These are phyloP conservation scores for Colostygia pectinataria DNA, from an alignment of 2,888 invertebrate species.

Conservation along the genomic window DNA sequence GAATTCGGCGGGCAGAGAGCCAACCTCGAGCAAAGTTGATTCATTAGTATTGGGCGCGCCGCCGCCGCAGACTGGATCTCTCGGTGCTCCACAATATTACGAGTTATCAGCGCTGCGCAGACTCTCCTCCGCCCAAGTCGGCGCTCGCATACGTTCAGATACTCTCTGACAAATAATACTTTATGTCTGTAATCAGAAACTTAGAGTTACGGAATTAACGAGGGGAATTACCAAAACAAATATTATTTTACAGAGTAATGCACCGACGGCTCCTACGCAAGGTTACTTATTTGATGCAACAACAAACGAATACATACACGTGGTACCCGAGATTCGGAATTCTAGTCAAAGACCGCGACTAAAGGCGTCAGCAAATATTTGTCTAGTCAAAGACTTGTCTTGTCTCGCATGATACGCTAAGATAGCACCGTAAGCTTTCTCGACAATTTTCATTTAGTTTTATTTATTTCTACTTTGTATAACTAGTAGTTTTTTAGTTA, in stretches of 20 bases:
- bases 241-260: not conserved
- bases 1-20: slow-evolving; percentile 68
- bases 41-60: slow-evolving; percentile 66
- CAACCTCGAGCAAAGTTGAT: slow-evolving; percentile 64
- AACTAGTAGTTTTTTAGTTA: too few species aligned
- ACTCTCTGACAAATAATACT: slow-evolving; percentile 47
- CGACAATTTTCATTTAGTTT: slow-evolving; percentile 33
- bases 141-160: slow-evolving; percentile 48
- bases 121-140: slow-evolving; percentile 21
- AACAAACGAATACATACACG: slow-evolving; percentile 10
- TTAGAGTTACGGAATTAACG: slow-evolving; percentile 9
- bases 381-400: slow-evolving; percentile 36
- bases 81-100: slow-evolving; percentile 50
- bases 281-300: slow-evolving; percentile 12
- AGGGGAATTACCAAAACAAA: slow-evolving; percentile 7
- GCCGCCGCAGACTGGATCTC: slow-evolving; percentile 46
- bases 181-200: slow-evolving; percentile 31
- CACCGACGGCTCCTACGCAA: not conserved
- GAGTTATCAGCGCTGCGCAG: slow-evolving; percentile 56
- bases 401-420: slow-evolving; percentile 30
- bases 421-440: slow-evolving; percentile 23
- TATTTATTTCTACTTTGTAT: too few species aligned
- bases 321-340: slow-evolving; percentile 21
- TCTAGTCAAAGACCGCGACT: slow-evolving; percentile 29
- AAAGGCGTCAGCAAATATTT: slow-evolving; percentile 34